Conservation (phyloP, 2,888 invertebrate species). For the Agrotis segetum region DNA sequence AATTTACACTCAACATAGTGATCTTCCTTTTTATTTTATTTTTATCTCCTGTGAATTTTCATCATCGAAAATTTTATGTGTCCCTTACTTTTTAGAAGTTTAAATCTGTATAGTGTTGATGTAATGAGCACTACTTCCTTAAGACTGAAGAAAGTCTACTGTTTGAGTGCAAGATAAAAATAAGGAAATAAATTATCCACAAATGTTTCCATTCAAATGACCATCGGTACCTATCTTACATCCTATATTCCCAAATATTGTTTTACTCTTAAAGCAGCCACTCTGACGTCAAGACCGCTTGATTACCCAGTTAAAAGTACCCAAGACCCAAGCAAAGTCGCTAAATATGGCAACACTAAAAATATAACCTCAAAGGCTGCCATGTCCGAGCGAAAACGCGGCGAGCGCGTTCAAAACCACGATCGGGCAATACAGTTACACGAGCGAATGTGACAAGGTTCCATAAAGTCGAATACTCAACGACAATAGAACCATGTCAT, state of each 20-base stretch:
- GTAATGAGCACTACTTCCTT: background rate
- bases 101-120: background rate
- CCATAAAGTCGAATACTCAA: conserved; percentile 66
- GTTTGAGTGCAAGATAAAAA: too few species aligned
- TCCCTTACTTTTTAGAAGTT: background rate
- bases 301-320: conserved; percentile 60
- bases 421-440: conserved; percentile 73
- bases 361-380: conserved; percentile 87
- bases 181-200: background rate
- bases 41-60: background rate
- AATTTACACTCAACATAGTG: background rate
- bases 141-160: too few species aligned
- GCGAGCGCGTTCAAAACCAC: conserved; percentile 78
- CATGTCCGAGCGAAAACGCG: conserved; percentile 82
- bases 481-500: conserved; percentile 75
- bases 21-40: background rate
- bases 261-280: background rate
- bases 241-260: conserved; percentile 6
- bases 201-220: background rate
- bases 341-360: conserved; percentile 79
- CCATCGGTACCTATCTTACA: too few species aligned
- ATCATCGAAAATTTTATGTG: background rate
- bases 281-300: conserved; percentile 49
- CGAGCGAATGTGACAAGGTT: conserved; percentile 71
- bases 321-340: conserved; percentile 62